A percentile compares a stretch with the other conserved stretches of the same genome.
These are phyloP conservation scores for Scopus umbretta DNA, from an alignment of 2,113 vertebrate species.

Conservation along the genomic window DNA sequence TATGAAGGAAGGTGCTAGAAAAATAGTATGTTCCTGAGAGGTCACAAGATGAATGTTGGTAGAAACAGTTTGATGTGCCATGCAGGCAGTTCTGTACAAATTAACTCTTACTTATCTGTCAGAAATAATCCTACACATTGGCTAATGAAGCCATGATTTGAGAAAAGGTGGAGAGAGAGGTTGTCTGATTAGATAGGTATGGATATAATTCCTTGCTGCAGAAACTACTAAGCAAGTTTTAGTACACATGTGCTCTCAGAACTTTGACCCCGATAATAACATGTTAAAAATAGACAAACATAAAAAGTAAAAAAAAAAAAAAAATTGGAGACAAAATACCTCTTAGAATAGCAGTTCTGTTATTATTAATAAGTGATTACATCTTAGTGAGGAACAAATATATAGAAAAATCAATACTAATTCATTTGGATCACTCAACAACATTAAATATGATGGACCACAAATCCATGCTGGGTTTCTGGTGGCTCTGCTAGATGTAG, in stretches of 20 bases:
- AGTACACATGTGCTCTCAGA: neutral
- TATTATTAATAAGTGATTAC: conserved; percentile 27
- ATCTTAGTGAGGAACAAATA: neutral
- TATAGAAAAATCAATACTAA: conserved; percentile 36
- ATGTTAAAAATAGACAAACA: neutral
- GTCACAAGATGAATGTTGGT: neutral
- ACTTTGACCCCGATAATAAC: neutral
- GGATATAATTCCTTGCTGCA: neutral
- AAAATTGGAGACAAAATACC: neutral
- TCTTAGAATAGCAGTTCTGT: neutral
- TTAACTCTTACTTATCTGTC: neutral
- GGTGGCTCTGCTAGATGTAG: neutral
- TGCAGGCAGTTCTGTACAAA: neutral
- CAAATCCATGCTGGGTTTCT: neutral
- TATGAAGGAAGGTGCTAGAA: neutral
- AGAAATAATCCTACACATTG: neutral
- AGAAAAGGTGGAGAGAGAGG: neutral
- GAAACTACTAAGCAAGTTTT: neutral
- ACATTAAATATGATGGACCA: neutral
- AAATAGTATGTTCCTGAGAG: neutral
- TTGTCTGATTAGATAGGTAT: neutral
- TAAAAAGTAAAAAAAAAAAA: neutral
- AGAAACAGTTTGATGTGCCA: neutral
- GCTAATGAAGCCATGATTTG: neutral
- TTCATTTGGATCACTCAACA: conserved; percentile 14